Evolutionary conservation across 2,797 vertebrate species (phyloP), one percentile per base, ranked within the genome.

Genomic region (Danio jaintianensis): DNA sequence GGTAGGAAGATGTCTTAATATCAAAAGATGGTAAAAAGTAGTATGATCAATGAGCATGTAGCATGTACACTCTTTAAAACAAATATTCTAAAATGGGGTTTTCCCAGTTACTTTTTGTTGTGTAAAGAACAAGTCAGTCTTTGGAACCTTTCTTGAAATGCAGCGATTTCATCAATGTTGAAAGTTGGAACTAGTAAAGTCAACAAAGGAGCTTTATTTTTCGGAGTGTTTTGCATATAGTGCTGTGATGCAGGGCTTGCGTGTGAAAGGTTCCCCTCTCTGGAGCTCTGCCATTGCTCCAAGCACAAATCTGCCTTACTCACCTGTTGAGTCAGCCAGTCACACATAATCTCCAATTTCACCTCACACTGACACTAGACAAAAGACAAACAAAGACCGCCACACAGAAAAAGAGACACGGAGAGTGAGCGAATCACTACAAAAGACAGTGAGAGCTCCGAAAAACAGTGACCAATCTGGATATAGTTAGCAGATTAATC

Each of bases 221-320:
- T n/a, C n/a, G 3, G 29, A n/a, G 1, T 16, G 4, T 43, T 16
- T 73, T 11, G 20, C 43, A 80, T 53, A 47, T 55, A 74, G 61
- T 55, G 22, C 50, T 74, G 29, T 61, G 79, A 40, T 52, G 5
- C 48, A 58, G 53, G 18, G 72, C 86, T 73, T 83, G 89, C 83
- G 88, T 88, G 90, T 85, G 82, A 89, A 77, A 75, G 53, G n/a
- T 38, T 68, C 18, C 78, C 45, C 68, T 87, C 83, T 75, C 88
- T 89, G 89, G 84, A 85, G 66, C 10, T 63, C 79, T 75, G 85
- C 86, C 80, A 67, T 70, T 43, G 71, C 89, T 87, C 76, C 69
- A 1, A 83, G 89, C 80, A 86, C 78, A 38, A 55, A 3, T 29
- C 13, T 1, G 2, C 63, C 74, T 86, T 81, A 79, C 88, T 85